Evolutionary conservation across 2,888 invertebrate species (phyloP).

Genomic region (Zeuzera pyrina): DNA sequence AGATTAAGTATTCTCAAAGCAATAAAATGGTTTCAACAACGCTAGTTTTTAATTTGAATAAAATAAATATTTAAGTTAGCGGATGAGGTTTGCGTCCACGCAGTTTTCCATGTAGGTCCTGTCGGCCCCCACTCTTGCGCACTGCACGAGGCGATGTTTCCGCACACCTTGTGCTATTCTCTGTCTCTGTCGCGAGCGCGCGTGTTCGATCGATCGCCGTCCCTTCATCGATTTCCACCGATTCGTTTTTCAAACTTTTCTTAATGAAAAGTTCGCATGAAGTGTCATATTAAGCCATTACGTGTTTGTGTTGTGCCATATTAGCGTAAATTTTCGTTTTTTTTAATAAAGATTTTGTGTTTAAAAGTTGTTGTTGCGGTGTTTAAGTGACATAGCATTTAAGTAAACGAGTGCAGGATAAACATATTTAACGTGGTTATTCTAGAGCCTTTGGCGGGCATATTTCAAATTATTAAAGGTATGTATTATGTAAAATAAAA

Average conservation of each 20-base stretch:
- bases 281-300: constrained; percentile 18
- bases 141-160: constrained; percentile 28
- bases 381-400: no score
- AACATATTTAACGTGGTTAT: no score
- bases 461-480: constrained; percentile 9
- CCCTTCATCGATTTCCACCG: constrained; percentile 15
- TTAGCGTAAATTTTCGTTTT: not conserved
- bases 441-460: no score
- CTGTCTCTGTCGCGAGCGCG: constrained; percentile 46
- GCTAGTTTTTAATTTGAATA: constrained; percentile 17
- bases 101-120: constrained; percentile 36
- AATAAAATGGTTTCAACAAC: constrained; percentile 3
- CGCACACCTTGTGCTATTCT: constrained; percentile 33
- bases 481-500: constrained; percentile 11
- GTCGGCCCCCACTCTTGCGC: constrained; percentile 44
- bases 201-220: constrained; percentile 41
- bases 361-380: not conserved
- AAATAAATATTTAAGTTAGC: constrained; percentile 18
- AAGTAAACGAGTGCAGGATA: no score
- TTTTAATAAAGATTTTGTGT: not conserved
- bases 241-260: constrained; percentile 54
- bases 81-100: constrained; percentile 36
- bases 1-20: constrained; percentile 1
- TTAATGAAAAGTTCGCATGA: constrained; percentile 57
- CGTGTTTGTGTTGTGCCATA: constrained; percentile 8